Percentiles rank a stretch among this genome's conserved stretches.
phyloP scores from a whole-genome alignment of 2,113 vertebrate genomes.

The Mobula hypostoma region DNA sequence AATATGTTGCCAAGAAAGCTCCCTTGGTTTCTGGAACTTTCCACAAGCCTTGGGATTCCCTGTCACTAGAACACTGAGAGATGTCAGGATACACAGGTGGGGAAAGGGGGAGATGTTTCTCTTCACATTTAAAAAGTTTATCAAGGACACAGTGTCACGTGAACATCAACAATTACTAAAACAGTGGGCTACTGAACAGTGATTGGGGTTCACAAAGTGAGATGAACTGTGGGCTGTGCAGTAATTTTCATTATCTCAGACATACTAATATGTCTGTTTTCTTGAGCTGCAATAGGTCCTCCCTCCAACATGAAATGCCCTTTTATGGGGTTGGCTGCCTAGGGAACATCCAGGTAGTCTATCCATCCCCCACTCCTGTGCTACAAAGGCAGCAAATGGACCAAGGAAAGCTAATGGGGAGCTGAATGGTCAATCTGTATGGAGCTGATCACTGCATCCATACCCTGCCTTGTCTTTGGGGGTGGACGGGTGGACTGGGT shows the following conservation, averaged over 20 bases:
- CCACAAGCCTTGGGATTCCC: not conserved
- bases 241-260: not conserved
- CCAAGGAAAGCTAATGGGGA: not conserved
- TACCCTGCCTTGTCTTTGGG: not conserved
- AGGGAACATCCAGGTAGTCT: not conserved
- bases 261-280: not conserved
- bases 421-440: not conserved
- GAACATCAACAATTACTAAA: constrained; percentile 34
- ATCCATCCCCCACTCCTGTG: not conserved
- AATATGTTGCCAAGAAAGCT: constrained; percentile 24
- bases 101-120: not conserved
- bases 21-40: constrained; percentile 26
- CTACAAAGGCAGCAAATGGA: not conserved
- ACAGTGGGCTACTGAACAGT: constrained; percentile 18
- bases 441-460: not conserved
- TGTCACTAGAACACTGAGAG: not conserved
- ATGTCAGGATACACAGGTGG: constrained; percentile 9
- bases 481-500: not conserved
- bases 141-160: constrained; percentile 19
- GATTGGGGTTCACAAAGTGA: not conserved
- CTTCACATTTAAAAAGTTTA: constrained; percentile 8
- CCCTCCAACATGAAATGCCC: not conserved
- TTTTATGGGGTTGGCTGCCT: not conserved
- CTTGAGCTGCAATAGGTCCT: not conserved
- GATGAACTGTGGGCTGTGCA: not conserved